Conservation (phyloP, 2,888 invertebrate species). For the Rosalia funebris region DNA sequence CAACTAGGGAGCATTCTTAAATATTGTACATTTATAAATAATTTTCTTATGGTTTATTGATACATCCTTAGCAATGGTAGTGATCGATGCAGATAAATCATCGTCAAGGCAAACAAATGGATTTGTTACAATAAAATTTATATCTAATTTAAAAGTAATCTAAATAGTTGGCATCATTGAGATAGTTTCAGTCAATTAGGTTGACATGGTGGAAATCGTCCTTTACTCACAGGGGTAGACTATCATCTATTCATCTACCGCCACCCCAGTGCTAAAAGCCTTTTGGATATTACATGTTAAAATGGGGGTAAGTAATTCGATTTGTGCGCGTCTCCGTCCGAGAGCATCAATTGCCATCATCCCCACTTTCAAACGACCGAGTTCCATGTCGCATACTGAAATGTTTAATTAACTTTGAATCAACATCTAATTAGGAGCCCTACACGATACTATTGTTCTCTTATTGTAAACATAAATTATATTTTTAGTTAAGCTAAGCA, state of each 20-base stretch:
- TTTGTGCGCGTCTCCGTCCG: slow-evolving; percentile 54
- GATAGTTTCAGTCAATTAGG: slow-evolving; percentile 56
- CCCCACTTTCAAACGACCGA: slow-evolving; percentile 19
- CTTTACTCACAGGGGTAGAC: slow-evolving; percentile 46
- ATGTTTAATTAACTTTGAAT: slow-evolving; percentile 54
- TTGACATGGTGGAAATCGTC: slow-evolving; percentile 53
- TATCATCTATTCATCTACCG: slow-evolving; percentile 55
- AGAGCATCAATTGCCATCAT: slow-evolving; percentile 1
- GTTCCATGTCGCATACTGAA: slow-evolving; percentile 55
- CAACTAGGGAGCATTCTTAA: no score
- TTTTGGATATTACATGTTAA: slow-evolving; percentile 66
- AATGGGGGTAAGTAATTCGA: slow-evolving; percentile 66
- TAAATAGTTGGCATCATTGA: slow-evolving; percentile 54
- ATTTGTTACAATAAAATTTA: slow-evolving; percentile 28
- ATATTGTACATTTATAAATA: no score
- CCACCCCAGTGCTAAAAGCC: slow-evolving; percentile 64
- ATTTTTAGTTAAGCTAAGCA: no score
- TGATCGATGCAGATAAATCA: slow-evolving; percentile 9
- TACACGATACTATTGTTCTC: no score
- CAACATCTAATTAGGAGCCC: no score
- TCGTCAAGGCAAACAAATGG: slow-evolving; percentile 19
- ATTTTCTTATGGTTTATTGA: no score
- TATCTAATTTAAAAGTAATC: slow-evolving; percentile 52
- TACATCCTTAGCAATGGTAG: no score
- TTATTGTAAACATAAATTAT: no score